phyloP scores from a whole-genome alignment of 2,888 invertebrate species.

The Agrotis exclamationis region DNA sequence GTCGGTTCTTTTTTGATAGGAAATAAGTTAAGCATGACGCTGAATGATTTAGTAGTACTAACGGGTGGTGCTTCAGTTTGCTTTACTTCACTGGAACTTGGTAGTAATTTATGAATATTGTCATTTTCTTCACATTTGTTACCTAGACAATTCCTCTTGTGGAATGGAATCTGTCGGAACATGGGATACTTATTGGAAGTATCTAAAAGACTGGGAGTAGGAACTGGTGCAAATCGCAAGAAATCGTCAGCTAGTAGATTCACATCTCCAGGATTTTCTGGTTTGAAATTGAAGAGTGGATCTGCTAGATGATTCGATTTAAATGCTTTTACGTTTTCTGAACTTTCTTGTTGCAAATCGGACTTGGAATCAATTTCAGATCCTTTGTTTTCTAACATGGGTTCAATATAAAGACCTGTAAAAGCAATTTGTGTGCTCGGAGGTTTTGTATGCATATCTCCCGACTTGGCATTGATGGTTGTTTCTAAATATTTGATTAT shows the following conservation, averaged over 20 bases:
- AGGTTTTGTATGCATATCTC: constrained; percentile 79
- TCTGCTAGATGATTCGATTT: constrained; percentile 87
- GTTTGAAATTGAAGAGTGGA: constrained; percentile 93
- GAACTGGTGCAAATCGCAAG: constrained; percentile 79
- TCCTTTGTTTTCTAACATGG: constrained; percentile 70
- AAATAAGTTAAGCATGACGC: constrained; percentile 92
- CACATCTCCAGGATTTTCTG: constrained; percentile 94
- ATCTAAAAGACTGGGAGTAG: constrained; percentile 64
- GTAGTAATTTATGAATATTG: constrained; percentile 49
- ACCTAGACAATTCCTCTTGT: constrained; percentile 72
- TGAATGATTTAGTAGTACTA: constrained; percentile 90
- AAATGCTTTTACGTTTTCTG: constrained; percentile 71
- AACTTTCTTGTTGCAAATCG: constrained; percentile 70
- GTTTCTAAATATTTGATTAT: constrained; percentile 86
- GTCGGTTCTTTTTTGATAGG: constrained; percentile 83
- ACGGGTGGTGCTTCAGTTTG: constrained; percentile 62
- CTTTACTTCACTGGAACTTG: constrained; percentile 60
- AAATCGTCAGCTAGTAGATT: constrained; percentile 93
- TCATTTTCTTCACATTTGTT: constrained; percentile 69
- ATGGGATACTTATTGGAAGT: constrained; percentile 71
- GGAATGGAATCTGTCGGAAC: constrained; percentile 76
- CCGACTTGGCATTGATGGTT: constrained; percentile 86
- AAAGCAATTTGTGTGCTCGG: constrained; percentile 81
- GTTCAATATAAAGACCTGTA: constrained; percentile 84
- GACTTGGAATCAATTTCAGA: constrained; percentile 43